Evolutionary conservation across 2,113 vertebrate species (phyloP).

Genomic region (Abramis brama): DNA sequence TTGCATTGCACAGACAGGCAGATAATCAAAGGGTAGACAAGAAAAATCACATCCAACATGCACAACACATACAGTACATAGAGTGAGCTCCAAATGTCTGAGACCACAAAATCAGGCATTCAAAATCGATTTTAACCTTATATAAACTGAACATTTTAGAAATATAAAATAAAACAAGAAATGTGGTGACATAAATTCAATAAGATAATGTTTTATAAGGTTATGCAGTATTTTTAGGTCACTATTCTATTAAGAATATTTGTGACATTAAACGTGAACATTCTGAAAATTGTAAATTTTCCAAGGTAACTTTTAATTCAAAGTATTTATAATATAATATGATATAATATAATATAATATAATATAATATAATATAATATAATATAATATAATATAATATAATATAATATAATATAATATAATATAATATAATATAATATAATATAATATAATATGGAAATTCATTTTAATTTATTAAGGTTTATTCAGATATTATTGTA

Average conservation of each 20-base stretch:
- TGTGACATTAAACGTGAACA: neutral
- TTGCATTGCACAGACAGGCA: slow-evolving; percentile 22
- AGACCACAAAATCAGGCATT: neutral
- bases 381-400: neutral
- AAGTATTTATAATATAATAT: neutral
- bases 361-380: neutral
- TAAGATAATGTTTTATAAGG: neutral
- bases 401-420: neutral
- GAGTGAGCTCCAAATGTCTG: neutral
- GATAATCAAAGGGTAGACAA: slow-evolving; percentile 25
- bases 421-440: neutral
- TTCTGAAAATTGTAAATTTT: neutral
- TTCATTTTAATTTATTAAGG: too few relatives aligned
- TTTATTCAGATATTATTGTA: too few relatives aligned
- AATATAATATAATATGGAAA: neutral
- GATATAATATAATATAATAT: neutral
- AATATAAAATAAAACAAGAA: neutral
- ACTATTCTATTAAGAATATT: neutral
- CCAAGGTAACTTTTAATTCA: neutral
- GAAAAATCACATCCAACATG: neutral
- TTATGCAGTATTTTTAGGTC: neutral
- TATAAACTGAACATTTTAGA: neutral
- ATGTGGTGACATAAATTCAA: neutral
- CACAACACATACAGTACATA: neutral
- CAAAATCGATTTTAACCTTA: neutral